A percentile compares a stretch with the other conserved stretches of the same genome.
phyloP scores from a whole-genome alignment of 2,888 invertebrate genomes.

The Meghimatium bilineatum region DNA sequence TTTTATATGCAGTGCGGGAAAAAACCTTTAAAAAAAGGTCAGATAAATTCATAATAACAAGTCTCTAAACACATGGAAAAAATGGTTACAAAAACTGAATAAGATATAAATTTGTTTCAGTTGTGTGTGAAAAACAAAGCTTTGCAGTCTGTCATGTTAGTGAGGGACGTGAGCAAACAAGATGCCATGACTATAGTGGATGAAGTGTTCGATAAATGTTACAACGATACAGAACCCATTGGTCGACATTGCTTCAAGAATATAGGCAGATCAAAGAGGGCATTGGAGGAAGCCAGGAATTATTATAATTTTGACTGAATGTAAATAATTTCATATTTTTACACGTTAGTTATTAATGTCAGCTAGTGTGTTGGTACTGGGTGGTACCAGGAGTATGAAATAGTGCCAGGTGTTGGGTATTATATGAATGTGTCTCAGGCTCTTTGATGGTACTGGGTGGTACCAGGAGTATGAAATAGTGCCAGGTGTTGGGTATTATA shows the following conservation, averaged over 20 bases:
- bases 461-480: too few species aligned
- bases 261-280: constrained; percentile 62
- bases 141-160: constrained; percentile 87
- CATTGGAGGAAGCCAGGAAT: constrained; percentile 61
- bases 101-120: constrained; percentile 57
- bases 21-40: too few species aligned
- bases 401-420: too few species aligned
- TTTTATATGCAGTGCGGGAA: too few species aligned
- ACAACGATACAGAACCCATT: constrained; percentile 93
- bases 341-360: background rate
- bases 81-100: background rate
- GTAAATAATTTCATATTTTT: background rate
- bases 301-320: constrained; percentile 44
- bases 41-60: too few species aligned
- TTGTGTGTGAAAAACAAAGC: constrained; percentile 94
- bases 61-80: too few species aligned
- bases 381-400: too few species aligned
- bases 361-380: background rate
- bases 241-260: constrained; percentile 79
- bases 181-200: constrained; percentile 88
- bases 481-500: too few species aligned
- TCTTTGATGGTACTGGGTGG: too few species aligned
- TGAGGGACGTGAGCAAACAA: constrained; percentile 84
- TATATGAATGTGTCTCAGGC: too few species aligned
- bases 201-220: constrained; percentile 92